Base-by-base conservation (phyloP, 2,113 vertebrate species). In the Aplodontia rufa region DNA sequence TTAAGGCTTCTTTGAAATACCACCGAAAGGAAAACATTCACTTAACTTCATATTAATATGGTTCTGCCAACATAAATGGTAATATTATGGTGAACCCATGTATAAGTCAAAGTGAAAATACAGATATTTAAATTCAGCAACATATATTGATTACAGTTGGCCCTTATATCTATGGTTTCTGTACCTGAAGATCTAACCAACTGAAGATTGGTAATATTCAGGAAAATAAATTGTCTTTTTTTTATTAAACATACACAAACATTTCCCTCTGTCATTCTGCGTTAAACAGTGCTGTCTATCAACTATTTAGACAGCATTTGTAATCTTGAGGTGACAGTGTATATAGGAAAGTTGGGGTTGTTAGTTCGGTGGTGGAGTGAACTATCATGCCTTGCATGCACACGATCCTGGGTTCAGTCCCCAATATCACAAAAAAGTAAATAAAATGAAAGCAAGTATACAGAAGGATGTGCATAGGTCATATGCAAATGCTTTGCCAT, bases 1-100 rank as follows among this genome's bases (percentile, higher is more conserved):
- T 66, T 92, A 55, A 58, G 72, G 64, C 87, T 13, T 85, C 78
- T 79, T 79, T 95, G 32, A 95, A 87, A 64, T 80, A 64, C 42
- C 60, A 47, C 58, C 62, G 45, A 79, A 94, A 74, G 40, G 35
- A 60, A 83, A 83, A 28, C 72, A 66, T 62, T 72, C 58, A 45
- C 75, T 62, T 72, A 51, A 45, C 75, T 86, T 71, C 32, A 60
- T 37, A 58, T 17, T 45, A 58, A 45, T 47, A 53, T 76, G 24
- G 3, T 53, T 85, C 47, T 81, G 60, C 72, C 72, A 68, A 68
- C 28, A 79, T 85, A 87, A 84, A 74, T 40, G 40, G 35, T 91
- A 91, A 86, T 24, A 37, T 91, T 64, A 30, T 20, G 9, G 20
- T 64, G 49, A 96, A 85, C 66, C 45, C 24, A 40, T 51, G n/a